A percentile compares a stretch with the other conserved stretches of the same genome.
Evolutionary conservation across 2,113 vertebrate genomes (phyloP).

Genomic region (Xerus inauris): DNA sequence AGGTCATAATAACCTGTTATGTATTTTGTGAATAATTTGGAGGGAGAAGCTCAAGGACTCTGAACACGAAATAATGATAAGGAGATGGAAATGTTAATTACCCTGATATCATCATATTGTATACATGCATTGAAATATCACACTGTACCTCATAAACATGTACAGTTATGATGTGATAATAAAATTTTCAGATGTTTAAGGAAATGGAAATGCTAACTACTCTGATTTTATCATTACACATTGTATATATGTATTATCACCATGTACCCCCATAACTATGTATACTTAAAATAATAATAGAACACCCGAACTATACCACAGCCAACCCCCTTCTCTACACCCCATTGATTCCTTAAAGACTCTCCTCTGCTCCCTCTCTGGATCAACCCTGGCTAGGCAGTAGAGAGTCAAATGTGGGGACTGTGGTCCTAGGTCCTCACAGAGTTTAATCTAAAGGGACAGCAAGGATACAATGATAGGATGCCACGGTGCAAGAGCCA

Average conservation of each 20-base stretch:
- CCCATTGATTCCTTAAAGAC: not conserved
- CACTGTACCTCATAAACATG: not conserved
- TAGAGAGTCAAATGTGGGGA: not conserved
- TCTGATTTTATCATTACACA: not conserved
- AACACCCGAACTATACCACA: not conserved
- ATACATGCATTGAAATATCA: not conserved
- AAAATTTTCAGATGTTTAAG: not conserved
- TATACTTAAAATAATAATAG: not conserved
- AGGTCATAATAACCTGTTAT: not conserved
- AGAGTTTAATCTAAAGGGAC: not conserved
- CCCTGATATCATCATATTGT: not conserved
- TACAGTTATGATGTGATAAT: not conserved
- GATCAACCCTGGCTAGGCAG: not conserved
- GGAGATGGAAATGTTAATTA: not conserved
- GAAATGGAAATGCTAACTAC: not conserved
- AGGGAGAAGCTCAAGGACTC: not conserved
- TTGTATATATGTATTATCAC: not conserved
- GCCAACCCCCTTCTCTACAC: not conserved
- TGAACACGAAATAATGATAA: not conserved
- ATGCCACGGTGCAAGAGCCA: not conserved
- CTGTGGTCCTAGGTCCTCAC: not conserved
- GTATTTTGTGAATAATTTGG: not conserved
- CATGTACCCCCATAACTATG: not conserved
- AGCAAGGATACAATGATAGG: not conserved
- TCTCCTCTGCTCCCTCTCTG: not conserved